Conservation (phyloP, 2,113 vertebrate genomes). For the Nicator chloris region DNA sequence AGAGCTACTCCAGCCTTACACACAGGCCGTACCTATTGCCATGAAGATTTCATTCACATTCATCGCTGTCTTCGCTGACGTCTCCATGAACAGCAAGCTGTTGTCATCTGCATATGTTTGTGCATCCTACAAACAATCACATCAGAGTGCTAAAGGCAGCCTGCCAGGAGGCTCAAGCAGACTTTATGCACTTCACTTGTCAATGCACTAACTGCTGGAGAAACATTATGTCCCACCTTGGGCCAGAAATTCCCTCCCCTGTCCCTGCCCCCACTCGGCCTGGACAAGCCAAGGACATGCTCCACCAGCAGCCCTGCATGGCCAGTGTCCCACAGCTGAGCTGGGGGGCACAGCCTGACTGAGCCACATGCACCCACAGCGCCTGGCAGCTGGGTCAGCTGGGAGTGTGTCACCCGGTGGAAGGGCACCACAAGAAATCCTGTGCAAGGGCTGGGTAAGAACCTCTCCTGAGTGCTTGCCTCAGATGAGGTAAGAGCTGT, state of each 20-base stretch:
- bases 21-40: conserved; percentile 83
- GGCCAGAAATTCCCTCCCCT: neutral
- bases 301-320: neutral
- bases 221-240: neutral
- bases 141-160: neutral
- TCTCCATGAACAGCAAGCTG: conserved; percentile 99
- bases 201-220: neutral
- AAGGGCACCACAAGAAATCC: neutral
- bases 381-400: neutral
- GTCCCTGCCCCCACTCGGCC: neutral
- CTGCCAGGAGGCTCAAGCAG: neutral
- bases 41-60: conserved; percentile 99
- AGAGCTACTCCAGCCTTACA: neutral
- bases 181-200: neutral
- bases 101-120: conserved; percentile 97
- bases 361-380: neutral
- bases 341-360: neutral
- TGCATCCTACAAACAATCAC: conserved; percentile 82
- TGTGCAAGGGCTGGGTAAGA: neutral
- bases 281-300: neutral
- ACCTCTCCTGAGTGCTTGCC: neutral
- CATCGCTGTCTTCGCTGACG: conserved; percentile 98
- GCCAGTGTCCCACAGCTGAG: neutral
- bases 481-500: neutral
- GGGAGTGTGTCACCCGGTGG: neutral